These are phyloP conservation scores for Isurus oxyrinchus DNA, from an alignment of 2,113 vertebrate species.

Conservation along the genomic window DNA sequence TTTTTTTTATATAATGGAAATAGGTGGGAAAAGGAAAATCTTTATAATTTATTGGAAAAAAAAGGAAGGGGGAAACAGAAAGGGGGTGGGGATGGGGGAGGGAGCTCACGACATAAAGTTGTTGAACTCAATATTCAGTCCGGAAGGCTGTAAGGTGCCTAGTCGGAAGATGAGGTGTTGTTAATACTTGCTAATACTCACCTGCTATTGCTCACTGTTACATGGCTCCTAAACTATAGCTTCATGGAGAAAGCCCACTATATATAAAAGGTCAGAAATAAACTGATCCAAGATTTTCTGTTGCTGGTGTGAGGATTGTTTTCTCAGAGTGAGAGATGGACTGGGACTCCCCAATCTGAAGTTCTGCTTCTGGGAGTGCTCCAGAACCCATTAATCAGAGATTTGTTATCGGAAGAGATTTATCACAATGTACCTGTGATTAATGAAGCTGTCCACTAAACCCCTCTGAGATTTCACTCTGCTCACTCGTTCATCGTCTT, in stretches of 20 bases:
- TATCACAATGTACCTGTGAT: conserved; percentile 22
- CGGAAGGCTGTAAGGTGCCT: no score
- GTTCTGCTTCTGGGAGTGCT: not conserved
- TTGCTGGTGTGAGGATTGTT: not conserved
- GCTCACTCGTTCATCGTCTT: not conserved
- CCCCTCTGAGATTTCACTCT: not conserved
- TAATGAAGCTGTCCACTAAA: conserved; percentile 16
- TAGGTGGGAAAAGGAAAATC: no score
- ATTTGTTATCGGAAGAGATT: conserved; percentile 25
- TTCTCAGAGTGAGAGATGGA: not conserved
- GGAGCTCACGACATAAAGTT: no score
- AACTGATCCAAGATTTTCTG: not conserved
- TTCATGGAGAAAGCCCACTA: not conserved
- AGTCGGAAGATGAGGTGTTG: no score
- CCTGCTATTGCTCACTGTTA: not conserved
- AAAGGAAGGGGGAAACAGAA: no score
- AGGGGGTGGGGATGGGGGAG: no score
- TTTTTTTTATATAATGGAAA: no score
- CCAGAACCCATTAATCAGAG: conserved; percentile 9
- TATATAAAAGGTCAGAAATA: not conserved
- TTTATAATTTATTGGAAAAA: no score
- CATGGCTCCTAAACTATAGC: not conserved
- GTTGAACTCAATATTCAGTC: no score
- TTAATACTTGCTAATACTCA: not conserved
- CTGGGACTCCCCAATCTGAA: not conserved